phyloP scores from a whole-genome alignment of 2,797 vertebrate species.

The Molossus alvarezi region DNA sequence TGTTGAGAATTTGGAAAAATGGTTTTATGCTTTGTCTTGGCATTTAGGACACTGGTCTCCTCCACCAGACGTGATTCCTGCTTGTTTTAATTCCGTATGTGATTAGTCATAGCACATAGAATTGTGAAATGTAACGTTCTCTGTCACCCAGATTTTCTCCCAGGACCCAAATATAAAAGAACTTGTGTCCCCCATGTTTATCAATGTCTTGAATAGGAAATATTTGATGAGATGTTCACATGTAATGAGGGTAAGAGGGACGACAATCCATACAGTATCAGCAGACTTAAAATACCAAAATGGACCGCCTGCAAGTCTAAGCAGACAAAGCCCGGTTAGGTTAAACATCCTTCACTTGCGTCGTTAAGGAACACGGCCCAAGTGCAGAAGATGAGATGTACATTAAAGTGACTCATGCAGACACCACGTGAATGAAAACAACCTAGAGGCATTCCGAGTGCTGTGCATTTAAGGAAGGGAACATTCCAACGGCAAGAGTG shows the following conservation, averaged over 20 bases:
- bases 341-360: neutral
- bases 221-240: neutral
- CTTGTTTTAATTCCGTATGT: neutral
- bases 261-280: neutral
- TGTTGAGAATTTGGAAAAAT: neutral
- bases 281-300: neutral
- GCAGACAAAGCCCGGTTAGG: neutral
- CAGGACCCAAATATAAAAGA: neutral
- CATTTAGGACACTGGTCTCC: neutral
- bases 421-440: neutral
- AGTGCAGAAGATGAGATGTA: neutral
- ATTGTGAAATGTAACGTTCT: neutral
- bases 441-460: neutral
- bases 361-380: neutral
- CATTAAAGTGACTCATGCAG: neutral
- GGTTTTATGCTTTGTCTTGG: neutral
- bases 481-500: neutral
- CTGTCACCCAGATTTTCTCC: neutral
- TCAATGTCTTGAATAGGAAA: neutral
- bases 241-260: neutral
- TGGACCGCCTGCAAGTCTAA: neutral
- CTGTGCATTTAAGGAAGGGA: neutral
- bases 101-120: neutral
- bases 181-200: neutral
- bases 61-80: neutral